Base-by-base conservation (phyloP, 2,888 invertebrate species). In the Erebia aethiops region DNA sequence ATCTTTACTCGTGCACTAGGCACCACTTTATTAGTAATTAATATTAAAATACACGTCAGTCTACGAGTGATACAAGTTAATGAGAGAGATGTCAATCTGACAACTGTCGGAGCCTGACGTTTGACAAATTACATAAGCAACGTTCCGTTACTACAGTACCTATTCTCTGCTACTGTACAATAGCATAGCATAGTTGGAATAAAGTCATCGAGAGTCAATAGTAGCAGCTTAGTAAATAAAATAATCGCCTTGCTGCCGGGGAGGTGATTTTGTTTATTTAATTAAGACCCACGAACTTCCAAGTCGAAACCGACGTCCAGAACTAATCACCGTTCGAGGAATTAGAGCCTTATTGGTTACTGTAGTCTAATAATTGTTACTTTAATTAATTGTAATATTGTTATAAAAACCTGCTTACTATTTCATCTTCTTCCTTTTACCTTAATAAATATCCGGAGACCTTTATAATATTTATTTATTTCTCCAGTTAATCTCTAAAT, bases 231-330 rank as follows among this genome's bases (percentile, higher is more conserved):
- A 54, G 21, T 14, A 63, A 74, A 74, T 74, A 74, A 77, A 75
- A 76, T 78, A 77, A 76, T 76, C 75, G 74, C 75, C 73, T 75
- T 70, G 69, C 58, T 63, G 61, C 67, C 35, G 70, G 62, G 58
- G 62, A 71, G 67, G 68, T 60, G 73, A 75, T 74, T 71, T 74
- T 72, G 71, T 74, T 77, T 74, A 77, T 77, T 77, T 74, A 75
- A 76, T 78, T 74, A 75, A 71, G 72, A 68, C 65, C 64, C 52
- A 74, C 73, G 60, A 72, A 70, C 67, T 73, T 73, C 16, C 61
- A 69, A 71, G 71, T 72, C 70, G 64, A 65, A 67, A 71, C 66
- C 67, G 69, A 69, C 18, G 60, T 73, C 73, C 70, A 71, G 60
- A 75, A 77, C 73, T 74, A 76, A 76, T 75, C 75, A 73, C 67